Base-by-base conservation (phyloP, 2,888 invertebrate genomes). In the Rhagonycha fulva region DNA sequence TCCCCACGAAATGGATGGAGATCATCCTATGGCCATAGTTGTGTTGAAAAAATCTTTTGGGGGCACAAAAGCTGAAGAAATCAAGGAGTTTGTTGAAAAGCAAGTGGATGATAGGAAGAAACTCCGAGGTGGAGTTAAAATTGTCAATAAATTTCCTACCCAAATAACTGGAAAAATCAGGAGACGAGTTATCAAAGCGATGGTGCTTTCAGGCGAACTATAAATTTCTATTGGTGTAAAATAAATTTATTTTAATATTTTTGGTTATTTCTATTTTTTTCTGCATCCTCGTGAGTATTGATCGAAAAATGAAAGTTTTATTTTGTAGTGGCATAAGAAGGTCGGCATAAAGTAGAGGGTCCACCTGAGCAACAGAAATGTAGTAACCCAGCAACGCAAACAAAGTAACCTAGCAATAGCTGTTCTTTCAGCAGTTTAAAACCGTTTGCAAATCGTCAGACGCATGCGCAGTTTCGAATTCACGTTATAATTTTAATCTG, bases 1-100 rank as follows among this genome's bases (percentile, higher is more conserved):
- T 26, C 86, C 86, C 0, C 82, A 86, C 71, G 84, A 84, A 71
- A 81, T 81, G 72, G 86, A 86, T 75, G 86, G 85, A 5, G 85
- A 86, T 60, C 84, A 84, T 79, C 86, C 86, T 0, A 79, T 84
- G 79, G 86, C 84, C 10, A 60, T 85, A 5, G 81, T 86, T 28
- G 72, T 83, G 9, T 60, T 82, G 63, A 77, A 82, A 12, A 79
- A 83, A 68, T 68, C 68, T 7, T 14, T 14, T 11, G 23, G 24
- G 10, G 14, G 28, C 14, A 12, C 24, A 1, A 71, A 26, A 0
- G 2, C 14, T 1, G 62, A 62, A 7, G 62, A 71, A 71, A 71
- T 71, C 10, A 62, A 26, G 9, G 24, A 62, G 14, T 62, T 47
- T 62, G 71, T 71, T 0, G 26, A 71, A 7, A 62, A 9, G 9